These are phyloP conservation scores for Helicolenus hilgendorfi DNA, from an alignment of 2,797 vertebrate species.

Conservation along the genomic window DNA sequence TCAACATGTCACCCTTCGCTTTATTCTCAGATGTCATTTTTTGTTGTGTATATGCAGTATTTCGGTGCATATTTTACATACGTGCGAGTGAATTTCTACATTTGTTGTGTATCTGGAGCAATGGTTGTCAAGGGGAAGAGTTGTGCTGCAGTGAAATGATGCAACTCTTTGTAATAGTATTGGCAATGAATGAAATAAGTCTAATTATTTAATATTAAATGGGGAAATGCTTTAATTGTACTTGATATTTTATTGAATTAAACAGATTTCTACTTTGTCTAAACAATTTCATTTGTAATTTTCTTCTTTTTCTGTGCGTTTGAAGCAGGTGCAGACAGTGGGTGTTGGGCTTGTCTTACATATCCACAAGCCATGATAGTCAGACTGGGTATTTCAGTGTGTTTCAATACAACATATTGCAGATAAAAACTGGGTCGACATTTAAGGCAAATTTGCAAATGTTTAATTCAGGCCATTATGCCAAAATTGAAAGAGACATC, in stretches of 20 bases:
- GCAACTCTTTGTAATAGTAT: conserved; percentile 93
- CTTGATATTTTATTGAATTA: conserved; percentile 93
- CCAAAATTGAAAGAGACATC: background rate
- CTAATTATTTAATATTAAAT: conserved; percentile 90
- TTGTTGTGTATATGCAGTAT: conserved; percentile 86
- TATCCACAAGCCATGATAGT: conserved; percentile 29
- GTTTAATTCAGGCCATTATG: background rate
- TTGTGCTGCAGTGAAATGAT: conserved; percentile 94
- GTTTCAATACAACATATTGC: conserved; percentile 34
- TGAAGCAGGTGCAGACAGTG: conserved; percentile 35
- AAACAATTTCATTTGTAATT: conserved; percentile 78
- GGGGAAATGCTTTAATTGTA: conserved; percentile 90
- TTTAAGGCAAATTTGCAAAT: background rate
- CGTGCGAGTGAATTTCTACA: conserved; percentile 86
- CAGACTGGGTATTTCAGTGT: conserved; percentile 1
- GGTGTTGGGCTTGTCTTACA: conserved; percentile 39
- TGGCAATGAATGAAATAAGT: conserved; percentile 92
- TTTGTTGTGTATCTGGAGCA: conserved; percentile 86
- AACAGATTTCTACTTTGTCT: conserved; percentile 92
- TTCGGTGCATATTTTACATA: conserved; percentile 88
- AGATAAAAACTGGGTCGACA: background rate
- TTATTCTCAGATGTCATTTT: conserved; percentile 83
- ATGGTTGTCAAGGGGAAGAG: conserved; percentile 91
- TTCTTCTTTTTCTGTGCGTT: conserved; percentile 61
- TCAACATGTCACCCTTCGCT: conserved; percentile 84